Evolutionary conservation across 2,113 vertebrate genomes (phyloP), one percentile per base, ranked within the genome.

Genomic region (Callithrix jacchus): DNA sequence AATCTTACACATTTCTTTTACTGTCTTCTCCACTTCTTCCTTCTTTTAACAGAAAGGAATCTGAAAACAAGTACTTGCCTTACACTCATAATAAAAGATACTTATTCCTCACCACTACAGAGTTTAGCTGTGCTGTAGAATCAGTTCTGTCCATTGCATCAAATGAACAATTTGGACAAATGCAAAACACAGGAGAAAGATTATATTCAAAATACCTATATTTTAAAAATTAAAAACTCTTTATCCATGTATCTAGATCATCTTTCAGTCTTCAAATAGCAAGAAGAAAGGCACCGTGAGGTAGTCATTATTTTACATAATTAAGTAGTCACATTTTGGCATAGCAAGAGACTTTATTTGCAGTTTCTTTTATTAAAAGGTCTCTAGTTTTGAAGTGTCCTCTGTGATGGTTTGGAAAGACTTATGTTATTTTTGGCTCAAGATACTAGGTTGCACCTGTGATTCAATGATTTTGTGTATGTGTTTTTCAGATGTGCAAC

Each of bases 401-500:
- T 66, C 11, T 89, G 8, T 45, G 49, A 89, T 88, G 76, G 17
- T 56, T 89, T 91, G 45, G 66, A 20, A 21, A 95, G 76, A 93
- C 30, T 77, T 47, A 61, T n/a, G 13, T 49, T 47, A 27, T 49
- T 40, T 54, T 71, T 88, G 0, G 0, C 4, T 95, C 94, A 3
- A 68, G 82, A 73, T 71, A 13, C 13, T 77, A 27, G 5, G 85
- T 45, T 96, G 37, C 35, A 81, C 17, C 79, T 91, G 70, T 52
- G 89, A 92, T 83, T 91, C 45, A 93, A 25, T 94, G 21, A 64
- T 58, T 18, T 18, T 58, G 42, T 94, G 23, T 74, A 7, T 91
- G 52, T 80, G 23, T 94, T 61, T 98, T 98, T 80, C 98, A 99
- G 99, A 99, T 98, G 99, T 99, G 18, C 99, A 99, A 61, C 99